Base-by-base conservation (phyloP, 2,888 invertebrate species). In the Escarpia spicata region DNA sequence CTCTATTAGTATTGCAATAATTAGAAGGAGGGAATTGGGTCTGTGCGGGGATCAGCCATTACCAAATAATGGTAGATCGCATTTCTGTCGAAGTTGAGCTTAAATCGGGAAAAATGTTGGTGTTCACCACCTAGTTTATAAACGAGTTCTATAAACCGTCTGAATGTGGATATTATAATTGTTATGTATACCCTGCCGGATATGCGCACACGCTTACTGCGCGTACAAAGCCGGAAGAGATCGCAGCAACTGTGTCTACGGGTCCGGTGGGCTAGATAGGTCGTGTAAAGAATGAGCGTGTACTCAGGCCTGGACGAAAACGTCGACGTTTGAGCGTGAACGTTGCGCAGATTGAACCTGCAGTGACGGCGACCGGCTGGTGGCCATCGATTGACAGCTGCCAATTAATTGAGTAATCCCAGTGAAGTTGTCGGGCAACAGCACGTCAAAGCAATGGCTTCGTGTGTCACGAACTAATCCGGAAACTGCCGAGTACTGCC, bases 401-500 rank as follows among this genome's bases (percentile, higher is more conserved):
- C 75, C 75, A 75, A 75, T 75, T 75, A 75, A 26, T 75, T 75
- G 75, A 75, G 75, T 75, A 75, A 75, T 75, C 75, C 75, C 15
- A 75, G 19, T 75, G 75, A 75, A 15, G n/a, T 26, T 75, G 75
- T 75, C 75, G 75, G 10, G 19, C 75, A 75, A 26, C 75, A 6
- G 75, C 75, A 75, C 75, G 75, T 75, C 75, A 75, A 75, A 75
- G 75, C 75, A 75, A 26, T 26, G 75, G 26, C 26, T 75, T 75
- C 75, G n/a, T 75, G 19, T 26, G 75, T 75, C 75, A 75, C 75
- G 75, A 75, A 26, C 75, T 75, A 75, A 75, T 75, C 75, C 75
- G 75, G 75, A 75, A 75, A 75, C 75, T 75, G 75, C 75, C 75
- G 75, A 75, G 75, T 75, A 75, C 75, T 3, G 75, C 75, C 75